Evolutionary conservation across 2,797 vertebrate genomes (phyloP), one percentile per base, ranked within the genome.

Genomic region (Discoglossus pictus): DNA sequence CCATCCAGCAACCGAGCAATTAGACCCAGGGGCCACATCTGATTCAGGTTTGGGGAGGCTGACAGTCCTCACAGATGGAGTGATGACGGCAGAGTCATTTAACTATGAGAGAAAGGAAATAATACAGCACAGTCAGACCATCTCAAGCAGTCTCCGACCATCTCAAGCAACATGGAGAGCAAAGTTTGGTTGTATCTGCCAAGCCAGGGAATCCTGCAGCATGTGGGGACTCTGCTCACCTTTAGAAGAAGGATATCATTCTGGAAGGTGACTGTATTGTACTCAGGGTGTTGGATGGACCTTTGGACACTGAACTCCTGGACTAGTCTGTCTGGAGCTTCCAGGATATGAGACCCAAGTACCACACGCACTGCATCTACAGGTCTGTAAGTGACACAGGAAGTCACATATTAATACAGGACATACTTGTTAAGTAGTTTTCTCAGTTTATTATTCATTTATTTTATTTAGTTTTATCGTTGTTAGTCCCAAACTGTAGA

Each of bases 171-270:
- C 27, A 4, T 8, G 27, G 4, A 31, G 27, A 31, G 4, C 27
- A 31, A 4, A 4, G 27, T 8, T 4, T 4, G 27, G 8, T 8
- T 31, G 27, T n/a, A n/a, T n/a, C 27, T 31, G 27, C 27, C 4
- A 8, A 31, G 27, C 27, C 27, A 31, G 4, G 27, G 27, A 8
- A 31, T 4, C 4, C 8, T 31, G 27, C 1, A 21, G 6, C 13
- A 16, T 17, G n/a, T 52, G 7, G 6, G 24, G 20, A 23, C 31
- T 38, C 0, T 0, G 20, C 63, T 79, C 61, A 80, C 79, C 80
- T 20, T 52, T 6, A 81, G 53, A n/a, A 82, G 68, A 11, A 78
- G 76, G 39, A 81, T 72, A 39, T 82, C 80, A 1, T 60, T 76
- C 47, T 65, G 11, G 0, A 77, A 59, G 2, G 52, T 74, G 2